Conservation (phyloP, 2,888 invertebrate genomes). For the Boloria selene region DNA sequence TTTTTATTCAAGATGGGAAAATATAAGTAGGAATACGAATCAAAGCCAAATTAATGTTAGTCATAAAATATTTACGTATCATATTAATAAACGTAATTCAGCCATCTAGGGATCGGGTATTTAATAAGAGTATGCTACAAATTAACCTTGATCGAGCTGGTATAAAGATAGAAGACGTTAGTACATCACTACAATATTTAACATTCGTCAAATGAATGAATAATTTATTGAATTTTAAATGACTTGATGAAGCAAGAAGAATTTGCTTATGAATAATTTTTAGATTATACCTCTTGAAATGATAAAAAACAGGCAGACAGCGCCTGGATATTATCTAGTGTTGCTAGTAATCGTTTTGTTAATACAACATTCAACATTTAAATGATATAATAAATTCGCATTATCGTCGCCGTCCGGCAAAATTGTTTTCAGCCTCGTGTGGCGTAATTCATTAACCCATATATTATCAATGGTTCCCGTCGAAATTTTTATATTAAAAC, state of each 20-base stretch:
- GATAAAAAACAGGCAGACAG: not conserved
- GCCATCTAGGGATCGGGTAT: too few species aligned
- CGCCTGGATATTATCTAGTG: not conserved
- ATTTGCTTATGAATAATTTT: not conserved
- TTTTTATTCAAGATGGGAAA: too few species aligned
- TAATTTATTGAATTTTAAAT: slow-evolving; percentile 9
- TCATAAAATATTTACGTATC: not conserved
- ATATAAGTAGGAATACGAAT: not conserved
- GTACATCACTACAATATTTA: slow-evolving; percentile 1
- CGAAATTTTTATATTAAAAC: slow-evolving; percentile 22
- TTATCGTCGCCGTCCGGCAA: slow-evolving; percentile 68
- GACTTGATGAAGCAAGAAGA: not conserved
- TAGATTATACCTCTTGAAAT: not conserved
- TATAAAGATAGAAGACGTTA: not conserved
- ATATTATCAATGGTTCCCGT: slow-evolving; percentile 25
- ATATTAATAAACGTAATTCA: too few species aligned
- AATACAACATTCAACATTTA: slow-evolving; percentile 64
- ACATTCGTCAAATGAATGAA: slow-evolving; percentile 9
- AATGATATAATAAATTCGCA: slow-evolving; percentile 77
- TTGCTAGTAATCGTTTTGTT: slow-evolving; percentile 58
- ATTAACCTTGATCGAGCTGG: not conserved
- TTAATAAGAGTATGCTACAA: not conserved
- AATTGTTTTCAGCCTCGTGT: slow-evolving; percentile 69
- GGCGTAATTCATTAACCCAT: slow-evolving; percentile 69
- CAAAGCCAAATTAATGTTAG: not conserved